Evolutionary conservation across 1,140 invertebrate genomes (phyloP), one percentile per base, ranked within the genome.

Genomic region (Formica selysi): DNA sequence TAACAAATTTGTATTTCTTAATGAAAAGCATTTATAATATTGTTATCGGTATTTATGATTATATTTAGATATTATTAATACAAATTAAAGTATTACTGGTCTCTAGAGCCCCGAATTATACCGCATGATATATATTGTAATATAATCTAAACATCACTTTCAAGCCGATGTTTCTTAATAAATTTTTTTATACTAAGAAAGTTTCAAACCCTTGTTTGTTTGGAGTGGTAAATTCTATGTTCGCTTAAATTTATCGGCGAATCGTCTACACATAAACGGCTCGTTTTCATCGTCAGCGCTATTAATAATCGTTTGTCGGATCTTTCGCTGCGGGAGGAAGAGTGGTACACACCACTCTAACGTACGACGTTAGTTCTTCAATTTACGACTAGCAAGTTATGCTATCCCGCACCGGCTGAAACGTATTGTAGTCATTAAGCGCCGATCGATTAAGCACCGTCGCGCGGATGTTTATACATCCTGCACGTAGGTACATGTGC

Each of bases 381-480:
- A 83, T 83, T 83, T 73, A 73, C 78, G 54, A 74, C 38, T 62
- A 36, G 59, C 36, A n/a, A 57, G 65, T 65, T 71, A 73, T 81
- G 79, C 32, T 62, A 57, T 73, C 57, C 59, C 64, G 51, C 61
- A 68, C 64, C 76, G 44, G 16, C 29, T 76, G 41, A 86, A 86
- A 89, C 70, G 88, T 76, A 81, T 89, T 78, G 73, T 79, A 89
- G 76, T 89, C 92, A 92, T 93, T 93, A 93, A 92, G 74, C 83
- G 64, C 29, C 81, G 89, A 93, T 93, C 92, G 92, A 93, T 93
- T 92, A 92, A 93, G 86, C 92, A 86, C 64, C 76, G 73, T 74
- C 83, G 70, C 70, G 32, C 64, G 87, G 90, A 91, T 91, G 92
- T 93, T 93, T 93, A 91, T 93, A 91, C 85, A 74, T 84, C 73